Evolutionary conservation across 2,113 vertebrate genomes (phyloP).

Genomic region (Tragulus kanchil): DNA sequence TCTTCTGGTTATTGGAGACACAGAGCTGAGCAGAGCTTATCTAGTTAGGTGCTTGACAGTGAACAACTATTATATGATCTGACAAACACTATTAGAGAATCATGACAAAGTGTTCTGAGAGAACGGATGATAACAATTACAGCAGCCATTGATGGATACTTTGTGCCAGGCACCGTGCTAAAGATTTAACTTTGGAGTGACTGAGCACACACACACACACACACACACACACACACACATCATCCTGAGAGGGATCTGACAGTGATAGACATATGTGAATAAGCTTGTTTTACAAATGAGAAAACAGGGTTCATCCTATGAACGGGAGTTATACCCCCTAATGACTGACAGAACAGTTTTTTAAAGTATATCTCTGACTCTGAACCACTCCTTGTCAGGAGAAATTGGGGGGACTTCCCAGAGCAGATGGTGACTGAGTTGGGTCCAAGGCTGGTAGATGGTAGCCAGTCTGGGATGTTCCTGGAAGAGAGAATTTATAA

Average conservation of each 20-base stretch:
- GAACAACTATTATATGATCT: not conserved
- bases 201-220: not conserved
- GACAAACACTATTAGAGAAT: not conserved
- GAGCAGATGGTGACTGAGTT: not conserved
- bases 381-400: not conserved
- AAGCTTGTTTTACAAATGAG: conserved; percentile 43
- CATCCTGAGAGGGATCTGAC: not conserved
- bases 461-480: not conserved
- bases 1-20: not conserved
- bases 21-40: not conserved
- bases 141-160: not conserved
- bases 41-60: not conserved
- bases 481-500: not conserved
- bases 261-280: not conserved
- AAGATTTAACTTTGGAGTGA: conserved; percentile 38
- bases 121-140: not conserved
- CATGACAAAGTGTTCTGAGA: conserved; percentile 25
- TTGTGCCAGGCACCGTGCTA: conserved; percentile 29
- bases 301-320: not conserved
- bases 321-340: not conserved
- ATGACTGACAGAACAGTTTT: not conserved
- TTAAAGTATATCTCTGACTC: not conserved
- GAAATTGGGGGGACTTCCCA: not conserved
- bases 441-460: not conserved
- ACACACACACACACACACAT: too few relatives aligned